phyloP scores from a whole-genome alignment of 64 coral and sea anemone genomes.

The Orbicella faveolata region DNA sequence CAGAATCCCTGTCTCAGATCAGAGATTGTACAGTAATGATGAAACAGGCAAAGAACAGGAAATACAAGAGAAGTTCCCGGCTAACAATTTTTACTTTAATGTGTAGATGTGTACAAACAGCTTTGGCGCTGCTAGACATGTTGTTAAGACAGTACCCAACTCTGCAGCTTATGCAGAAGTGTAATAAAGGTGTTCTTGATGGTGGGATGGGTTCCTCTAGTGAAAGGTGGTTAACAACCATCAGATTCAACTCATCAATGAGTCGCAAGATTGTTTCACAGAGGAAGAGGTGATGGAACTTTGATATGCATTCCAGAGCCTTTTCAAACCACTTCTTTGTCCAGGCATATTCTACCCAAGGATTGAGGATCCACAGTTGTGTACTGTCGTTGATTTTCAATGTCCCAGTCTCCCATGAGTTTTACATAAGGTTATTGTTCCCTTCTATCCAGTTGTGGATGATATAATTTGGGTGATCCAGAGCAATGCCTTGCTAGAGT shows the following conservation, averaged over 20 bases:
- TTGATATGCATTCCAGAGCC: background rate
- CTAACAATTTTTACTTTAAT: background rate
- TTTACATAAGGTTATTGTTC: background rate
- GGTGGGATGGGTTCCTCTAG: background rate
- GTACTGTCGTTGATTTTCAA: constrained; percentile 11
- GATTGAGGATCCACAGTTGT: background rate
- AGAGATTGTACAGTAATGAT: no score
- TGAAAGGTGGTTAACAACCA: background rate
- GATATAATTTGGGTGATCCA: constrained; percentile 25
- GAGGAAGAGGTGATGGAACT: background rate
- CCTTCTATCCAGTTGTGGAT: constrained; percentile 21
- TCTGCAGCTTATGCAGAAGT: background rate
- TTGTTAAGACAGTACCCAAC: constrained; percentile 2
- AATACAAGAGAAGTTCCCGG: background rate
- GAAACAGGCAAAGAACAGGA: no score
- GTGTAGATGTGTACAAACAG: constrained; percentile 41
- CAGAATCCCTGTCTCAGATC: no score
- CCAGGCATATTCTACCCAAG: constrained; percentile 15
- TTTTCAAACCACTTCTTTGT: constrained; percentile 19
- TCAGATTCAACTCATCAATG: constrained; percentile 14
- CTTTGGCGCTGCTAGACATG: constrained; percentile 11
- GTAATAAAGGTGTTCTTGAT: background rate
- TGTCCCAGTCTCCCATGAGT: background rate
- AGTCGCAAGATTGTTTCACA: background rate
- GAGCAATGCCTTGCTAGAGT: constrained; percentile 26